Evolutionary conservation across 2,113 vertebrate species (phyloP).

Genomic region (Ammospiza caudacuta): DNA sequence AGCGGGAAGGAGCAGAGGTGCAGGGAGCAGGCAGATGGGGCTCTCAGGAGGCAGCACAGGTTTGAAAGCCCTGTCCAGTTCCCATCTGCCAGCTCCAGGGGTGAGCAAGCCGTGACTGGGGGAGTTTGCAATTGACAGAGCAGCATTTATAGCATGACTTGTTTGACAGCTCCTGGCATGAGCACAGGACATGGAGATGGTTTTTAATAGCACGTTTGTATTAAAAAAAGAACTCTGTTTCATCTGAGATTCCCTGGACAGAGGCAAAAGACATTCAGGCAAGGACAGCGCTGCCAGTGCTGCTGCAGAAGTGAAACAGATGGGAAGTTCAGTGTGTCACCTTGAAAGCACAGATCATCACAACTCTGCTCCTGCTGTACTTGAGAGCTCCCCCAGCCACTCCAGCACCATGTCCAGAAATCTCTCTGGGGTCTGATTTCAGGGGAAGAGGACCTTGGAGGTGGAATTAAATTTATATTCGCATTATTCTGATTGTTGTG

Average conservation of each 20-base stretch:
- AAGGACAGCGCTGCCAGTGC: neutral
- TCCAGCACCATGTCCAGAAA: neutral
- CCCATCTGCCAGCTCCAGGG: neutral
- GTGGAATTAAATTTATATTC: neutral
- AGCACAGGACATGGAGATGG: neutral
- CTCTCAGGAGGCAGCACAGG: neutral
- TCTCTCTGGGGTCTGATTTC: neutral
- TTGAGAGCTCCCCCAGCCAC: neutral
- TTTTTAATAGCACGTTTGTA: slow-evolving; percentile 12
- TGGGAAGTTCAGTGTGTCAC: slow-evolving; percentile 62
- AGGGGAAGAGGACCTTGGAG: neutral
- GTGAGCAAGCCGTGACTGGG: neutral
- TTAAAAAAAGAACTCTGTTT: slow-evolving; percentile 32
- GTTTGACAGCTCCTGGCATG: slow-evolving; percentile 41
- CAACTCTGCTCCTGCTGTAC: slow-evolving; percentile 4
- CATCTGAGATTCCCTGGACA: slow-evolving; percentile 49
- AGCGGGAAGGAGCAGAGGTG: neutral
- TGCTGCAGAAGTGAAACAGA: slow-evolving; percentile 42
- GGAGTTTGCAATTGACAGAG: neutral
- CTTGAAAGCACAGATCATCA: slow-evolving; percentile 24
- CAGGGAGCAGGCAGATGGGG: neutral
- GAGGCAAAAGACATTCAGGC: slow-evolving; percentile 33
- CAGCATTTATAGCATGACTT: neutral
- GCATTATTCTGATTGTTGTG: neutral
- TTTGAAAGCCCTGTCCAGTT: neutral